phyloP scores from a whole-genome alignment of 1,140 invertebrate genomes.

The Mizuhopecten yessoensis region DNA sequence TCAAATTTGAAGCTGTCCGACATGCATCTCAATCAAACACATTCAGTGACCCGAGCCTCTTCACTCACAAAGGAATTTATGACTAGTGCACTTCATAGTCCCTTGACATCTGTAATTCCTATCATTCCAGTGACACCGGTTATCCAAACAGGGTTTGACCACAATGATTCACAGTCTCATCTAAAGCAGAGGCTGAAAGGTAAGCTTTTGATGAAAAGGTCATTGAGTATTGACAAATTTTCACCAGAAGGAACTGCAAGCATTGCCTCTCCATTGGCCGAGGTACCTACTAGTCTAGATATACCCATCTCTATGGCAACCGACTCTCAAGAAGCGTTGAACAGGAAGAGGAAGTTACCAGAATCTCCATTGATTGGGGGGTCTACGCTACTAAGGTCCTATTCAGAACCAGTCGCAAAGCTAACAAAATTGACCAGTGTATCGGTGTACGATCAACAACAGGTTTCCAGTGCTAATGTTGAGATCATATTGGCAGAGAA shows the following conservation, averaged over 20 bases:
- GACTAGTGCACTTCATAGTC: not conserved
- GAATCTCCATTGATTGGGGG: not conserved
- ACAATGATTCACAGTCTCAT: not conserved
- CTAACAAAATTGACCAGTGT: not conserved
- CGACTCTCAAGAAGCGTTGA: not conserved
- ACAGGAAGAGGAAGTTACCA: slow-evolving; percentile 42
- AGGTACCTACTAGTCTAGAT: not conserved
- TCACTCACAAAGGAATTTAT: not conserved
- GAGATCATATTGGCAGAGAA: not conserved
- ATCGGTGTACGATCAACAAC: not conserved
- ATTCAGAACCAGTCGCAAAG: slow-evolving; percentile 46
- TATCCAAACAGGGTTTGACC: not conserved
- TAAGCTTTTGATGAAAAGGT: slow-evolving; percentile 79
- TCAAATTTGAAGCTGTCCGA: not conserved
- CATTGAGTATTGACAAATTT: slow-evolving; percentile 75
- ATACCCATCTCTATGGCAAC: slow-evolving; percentile 36
- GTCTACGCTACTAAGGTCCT: not conserved
- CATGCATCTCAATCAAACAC: not conserved
- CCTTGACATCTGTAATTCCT: not conserved
- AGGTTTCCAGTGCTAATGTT: not conserved
- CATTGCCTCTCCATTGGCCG: not conserved
- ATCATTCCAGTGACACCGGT: not conserved
- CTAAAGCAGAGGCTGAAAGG: slow-evolving; percentile 74
- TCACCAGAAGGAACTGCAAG: slow-evolving; percentile 41
- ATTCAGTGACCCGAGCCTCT: not conserved